Conservation (phyloP, 2,888 invertebrate species). For the Rhogogaster chlorosoma region DNA sequence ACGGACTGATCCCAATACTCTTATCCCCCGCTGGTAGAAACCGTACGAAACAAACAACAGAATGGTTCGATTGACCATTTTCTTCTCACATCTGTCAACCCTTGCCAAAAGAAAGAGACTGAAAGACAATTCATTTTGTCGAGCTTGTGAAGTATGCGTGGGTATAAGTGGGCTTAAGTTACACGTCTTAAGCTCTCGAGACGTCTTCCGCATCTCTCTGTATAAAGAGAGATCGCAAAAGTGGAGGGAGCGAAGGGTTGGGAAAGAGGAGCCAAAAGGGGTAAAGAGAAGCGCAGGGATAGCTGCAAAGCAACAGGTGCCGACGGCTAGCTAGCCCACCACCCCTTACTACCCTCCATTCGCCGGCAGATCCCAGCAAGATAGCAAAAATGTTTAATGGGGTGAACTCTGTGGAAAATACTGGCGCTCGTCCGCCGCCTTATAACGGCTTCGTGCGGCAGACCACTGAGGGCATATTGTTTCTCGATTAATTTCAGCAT, state of each 20-base stretch:
- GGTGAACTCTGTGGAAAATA: constrained; percentile 77
- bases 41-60: neutral
- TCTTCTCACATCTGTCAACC: constrained; percentile 37
- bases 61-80: constrained; percentile 23
- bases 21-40: neutral
- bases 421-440: constrained; percentile 65
- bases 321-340: constrained; percentile 69
- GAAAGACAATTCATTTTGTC: constrained; percentile 47
- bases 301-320: constrained; percentile 76
- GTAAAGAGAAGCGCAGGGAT: constrained; percentile 59
- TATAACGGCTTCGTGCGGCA: constrained; percentile 52
- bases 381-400: constrained; percentile 77
- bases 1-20: constrained; percentile 12
- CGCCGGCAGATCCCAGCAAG: constrained; percentile 70
- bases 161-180: constrained; percentile 59
- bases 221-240: constrained; percentile 33
- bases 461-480: constrained; percentile 68
- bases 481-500: constrained; percentile 69
- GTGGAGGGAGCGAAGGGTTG: neutral
- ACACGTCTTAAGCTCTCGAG: constrained; percentile 59
- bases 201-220: constrained; percentile 46
- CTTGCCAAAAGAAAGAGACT: neutral
- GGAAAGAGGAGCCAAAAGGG: constrained; percentile 23
- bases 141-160: constrained; percentile 8
- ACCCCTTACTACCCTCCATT: constrained; percentile 56